These are phyloP conservation scores for Myrmophylax atrothorax DNA, from an alignment of 2,113 vertebrate species.

Conservation along the genomic window DNA sequence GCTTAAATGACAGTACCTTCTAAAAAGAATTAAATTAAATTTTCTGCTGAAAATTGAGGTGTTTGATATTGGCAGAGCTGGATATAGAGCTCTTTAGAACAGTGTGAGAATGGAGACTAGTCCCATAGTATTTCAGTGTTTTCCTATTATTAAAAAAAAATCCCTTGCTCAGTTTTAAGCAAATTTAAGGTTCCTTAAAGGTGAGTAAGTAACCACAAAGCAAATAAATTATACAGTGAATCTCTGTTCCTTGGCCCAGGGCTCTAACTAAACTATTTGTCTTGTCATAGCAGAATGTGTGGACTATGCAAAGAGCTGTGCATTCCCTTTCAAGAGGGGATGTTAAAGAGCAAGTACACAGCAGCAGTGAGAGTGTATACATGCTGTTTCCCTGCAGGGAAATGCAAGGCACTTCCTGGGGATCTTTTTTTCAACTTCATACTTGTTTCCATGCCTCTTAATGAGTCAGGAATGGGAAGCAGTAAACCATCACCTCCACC, in stretches of 20 bases:
- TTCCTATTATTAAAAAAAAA: not conserved
- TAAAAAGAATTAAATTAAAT: slow-evolving; percentile 11
- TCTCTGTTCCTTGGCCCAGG: not conserved
- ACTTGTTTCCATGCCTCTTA: not conserved
- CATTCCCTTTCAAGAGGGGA: not conserved
- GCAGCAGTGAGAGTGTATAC: not conserved
- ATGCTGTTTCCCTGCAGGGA: not conserved
- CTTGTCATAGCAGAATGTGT: not conserved
- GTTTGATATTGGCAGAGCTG: not conserved
- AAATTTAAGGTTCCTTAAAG: not conserved
- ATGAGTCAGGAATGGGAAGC: not conserved
- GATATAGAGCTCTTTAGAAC: not conserved
- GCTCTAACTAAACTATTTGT: not conserved
- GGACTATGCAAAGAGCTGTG: not conserved
- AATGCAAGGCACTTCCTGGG: not conserved
- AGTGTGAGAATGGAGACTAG: not conserved
- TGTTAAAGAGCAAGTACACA: not conserved
- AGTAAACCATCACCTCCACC: not conserved
- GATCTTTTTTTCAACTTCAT: not conserved
- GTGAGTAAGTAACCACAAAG: not conserved
- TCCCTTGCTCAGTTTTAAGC: not conserved
- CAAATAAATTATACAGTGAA: not conserved
- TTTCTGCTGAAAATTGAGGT: not conserved
- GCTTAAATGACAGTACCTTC: not conserved
- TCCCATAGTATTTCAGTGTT: not conserved